Percentiles rank a stretch among this genome's conserved stretches.
phyloP scores from a whole-genome alignment of 2,113 vertebrate species.

The Syngnathus scovelli region DNA sequence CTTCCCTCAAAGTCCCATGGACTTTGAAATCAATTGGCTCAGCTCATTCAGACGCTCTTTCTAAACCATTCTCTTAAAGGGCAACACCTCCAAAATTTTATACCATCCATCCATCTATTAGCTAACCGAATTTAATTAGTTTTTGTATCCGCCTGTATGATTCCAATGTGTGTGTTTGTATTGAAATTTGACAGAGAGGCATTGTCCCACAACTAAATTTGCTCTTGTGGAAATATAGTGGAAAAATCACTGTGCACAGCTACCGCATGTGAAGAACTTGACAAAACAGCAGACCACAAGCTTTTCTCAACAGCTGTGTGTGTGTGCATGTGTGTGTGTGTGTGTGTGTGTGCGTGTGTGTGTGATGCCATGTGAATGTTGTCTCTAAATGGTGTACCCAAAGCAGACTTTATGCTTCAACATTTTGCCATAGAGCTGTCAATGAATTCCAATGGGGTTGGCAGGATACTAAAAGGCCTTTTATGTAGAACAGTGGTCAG shows the following conservation, averaged over 20 bases:
- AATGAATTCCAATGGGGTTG: slow-evolving; percentile 38
- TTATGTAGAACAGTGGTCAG: slow-evolving; percentile 30
- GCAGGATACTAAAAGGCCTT: slow-evolving; percentile 19
- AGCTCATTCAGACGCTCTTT: neutral
- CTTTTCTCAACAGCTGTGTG: slow-evolving; percentile 11
- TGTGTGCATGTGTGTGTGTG: neutral
- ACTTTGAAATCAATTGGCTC: neutral
- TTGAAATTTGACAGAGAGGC: slow-evolving; percentile 33
- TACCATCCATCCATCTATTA: no score
- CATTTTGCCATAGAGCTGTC: slow-evolving; percentile 23
- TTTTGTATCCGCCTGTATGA: slow-evolving; percentile 13
- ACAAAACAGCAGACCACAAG: slow-evolving; percentile 31
- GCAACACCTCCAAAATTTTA: no score
- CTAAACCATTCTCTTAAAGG: no score
- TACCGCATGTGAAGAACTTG: slow-evolving; percentile 34
- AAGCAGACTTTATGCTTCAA: slow-evolving; percentile 21
- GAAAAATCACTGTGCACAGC: slow-evolving; percentile 32
- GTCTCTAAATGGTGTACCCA: slow-evolving; percentile 5
- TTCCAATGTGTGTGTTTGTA: slow-evolving; percentile 21
- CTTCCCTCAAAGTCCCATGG: neutral
- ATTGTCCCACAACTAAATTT: slow-evolving; percentile 48
- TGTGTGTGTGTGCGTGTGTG: neutral
- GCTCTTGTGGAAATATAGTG: slow-evolving; percentile 50
- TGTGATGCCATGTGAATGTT: neutral
- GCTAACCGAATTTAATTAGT: slow-evolving; percentile 6